Evolutionary conservation across 2,888 invertebrate genomes (phyloP).

Genomic region (Boloria selene): DNA sequence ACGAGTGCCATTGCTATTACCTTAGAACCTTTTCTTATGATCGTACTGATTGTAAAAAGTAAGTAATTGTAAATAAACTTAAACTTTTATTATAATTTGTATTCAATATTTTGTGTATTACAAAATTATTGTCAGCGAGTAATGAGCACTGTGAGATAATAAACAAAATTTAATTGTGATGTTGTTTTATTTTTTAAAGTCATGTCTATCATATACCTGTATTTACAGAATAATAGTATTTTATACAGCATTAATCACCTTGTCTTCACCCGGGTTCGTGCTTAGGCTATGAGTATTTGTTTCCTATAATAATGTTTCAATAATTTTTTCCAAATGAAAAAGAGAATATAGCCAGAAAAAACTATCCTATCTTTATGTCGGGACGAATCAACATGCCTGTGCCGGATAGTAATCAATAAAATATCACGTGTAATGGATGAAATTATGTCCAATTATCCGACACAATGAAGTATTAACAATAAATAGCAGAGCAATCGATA

Average conservation of each 20-base stretch:
- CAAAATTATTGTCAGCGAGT: slow-evolving; percentile 64
- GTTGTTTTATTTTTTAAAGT: slow-evolving; percentile 49
- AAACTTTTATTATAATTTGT: slow-evolving; percentile 39
- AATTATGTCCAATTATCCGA: slow-evolving; percentile 18
- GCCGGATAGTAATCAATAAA: too few species aligned
- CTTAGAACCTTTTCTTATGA: slow-evolving; percentile 42
- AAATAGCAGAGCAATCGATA: slow-evolving; percentile 27
- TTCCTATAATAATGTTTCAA: too few species aligned
- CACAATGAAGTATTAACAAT: slow-evolving; percentile 21
- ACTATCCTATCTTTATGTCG: too few species aligned
- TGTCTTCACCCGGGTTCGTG: background rate
- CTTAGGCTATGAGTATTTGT: too few species aligned
- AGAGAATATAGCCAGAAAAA: too few species aligned
- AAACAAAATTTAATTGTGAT: slow-evolving; percentile 63
- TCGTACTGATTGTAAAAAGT: slow-evolving; percentile 43
- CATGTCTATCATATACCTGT: slow-evolving; percentile 1
- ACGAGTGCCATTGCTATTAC: slow-evolving; percentile 60
- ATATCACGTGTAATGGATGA: background rate
- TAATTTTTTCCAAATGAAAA: too few species aligned
- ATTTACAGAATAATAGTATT: background rate
- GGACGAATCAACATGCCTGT: too few species aligned
- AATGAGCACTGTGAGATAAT: slow-evolving; percentile 71
- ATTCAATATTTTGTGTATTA: slow-evolving; percentile 66
- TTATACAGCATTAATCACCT: background rate
- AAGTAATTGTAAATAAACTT: slow-evolving; percentile 57